Base-by-base conservation (phyloP, 64 coral and sea anemone species). In the Dendronephthya gigantea region DNA sequence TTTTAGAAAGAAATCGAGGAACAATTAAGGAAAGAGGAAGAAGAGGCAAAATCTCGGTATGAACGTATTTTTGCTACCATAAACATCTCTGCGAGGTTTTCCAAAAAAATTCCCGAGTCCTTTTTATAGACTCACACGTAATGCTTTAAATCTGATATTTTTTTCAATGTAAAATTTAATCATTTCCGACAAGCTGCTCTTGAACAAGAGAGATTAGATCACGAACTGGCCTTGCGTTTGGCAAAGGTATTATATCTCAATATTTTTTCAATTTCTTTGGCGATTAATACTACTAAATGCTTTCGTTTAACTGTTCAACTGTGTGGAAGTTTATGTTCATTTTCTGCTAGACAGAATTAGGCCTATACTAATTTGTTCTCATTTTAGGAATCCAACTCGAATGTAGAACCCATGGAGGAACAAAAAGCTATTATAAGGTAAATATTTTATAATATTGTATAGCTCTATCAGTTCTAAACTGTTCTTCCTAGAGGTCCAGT, bases 181-280 rank as follows among this genome's bases (percentile, higher is more conserved):
- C 36, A n/a, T n/a, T n/a, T n/a, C 68, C 88, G 90, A 25, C 33
- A 83, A 55, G 84, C 87, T 12, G 89, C 89, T 83, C 86, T 90
- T 69, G 88, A 93, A 48, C 91, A 93, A 49, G 91, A 93, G 39
- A 62, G 88, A 30, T 81, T 84, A 7, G 91, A 93, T 56, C 91
- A 88, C 37, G 91, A 93, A 90, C 48, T 93, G 9, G 91, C 91
- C 19, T 35, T 93, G 35, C 84, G 91, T 40, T 79, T 93, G 28
- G 88, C 91, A 41, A 89, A 89, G 47, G 87, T 89, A n/a, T n/a
- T n/a, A n/a, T n/a, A 83, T 49, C 17, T n/a, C 1, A 62, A n/a
- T 62, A 7, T 62, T 45, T 45, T 45, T 4, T 45, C 4, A 45
- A 45, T 11, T 45, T 11, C 11, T 45, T 45, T n/a, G n/a, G n/a